Evolutionary conservation across 2,888 invertebrate genomes (phyloP), one percentile per base, ranked within the genome.

Genomic region (Ophraella communa): DNA sequence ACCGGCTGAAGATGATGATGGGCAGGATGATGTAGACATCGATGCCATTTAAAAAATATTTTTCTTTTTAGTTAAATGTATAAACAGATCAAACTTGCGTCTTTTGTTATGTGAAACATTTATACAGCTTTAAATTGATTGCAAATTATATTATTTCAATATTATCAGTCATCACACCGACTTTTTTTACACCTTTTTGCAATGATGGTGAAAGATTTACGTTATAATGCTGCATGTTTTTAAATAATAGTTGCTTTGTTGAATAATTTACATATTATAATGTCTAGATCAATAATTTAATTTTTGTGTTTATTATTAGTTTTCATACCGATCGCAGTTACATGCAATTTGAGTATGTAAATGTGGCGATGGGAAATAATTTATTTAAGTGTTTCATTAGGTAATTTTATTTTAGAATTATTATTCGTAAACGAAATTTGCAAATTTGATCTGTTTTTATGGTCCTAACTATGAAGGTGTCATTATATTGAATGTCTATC

Each of bases 11-110:
- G 87, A 88, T 55, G 92, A 91, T 71, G 93, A 92, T 72, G 92
- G 88, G 69, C 93, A 87, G 68, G 91, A 90, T 76, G 95, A 95
- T 79, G 90, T 95, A 78, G 94, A 95, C 83, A 95, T 95, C 82
- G 95, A 95, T 87, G 95, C 94, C 83, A 95, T 95, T 81, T 95
- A 93, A 85, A n/a, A n/a, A n/a, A 81, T 44, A 35, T 44, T 52
- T 49, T 45, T 58, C 42, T 42, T 59, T 51, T 58, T 58, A 58
- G 30, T 49, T 24, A 39, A 45, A 30, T 30, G 44, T 45, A 57
- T 21, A 49, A 45, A 33, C 33, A 30, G 30, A 57, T 53, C 39
- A 33, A 56, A 42, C 8, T 21, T 45, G 39, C 39, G 17, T 39
- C 7, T 39, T 39, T 14, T 35, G 2, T 39, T 17, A 2, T 17